Evolutionary conservation across 2,113 vertebrate genomes (phyloP).

Genomic region (Vombatus ursinus): DNA sequence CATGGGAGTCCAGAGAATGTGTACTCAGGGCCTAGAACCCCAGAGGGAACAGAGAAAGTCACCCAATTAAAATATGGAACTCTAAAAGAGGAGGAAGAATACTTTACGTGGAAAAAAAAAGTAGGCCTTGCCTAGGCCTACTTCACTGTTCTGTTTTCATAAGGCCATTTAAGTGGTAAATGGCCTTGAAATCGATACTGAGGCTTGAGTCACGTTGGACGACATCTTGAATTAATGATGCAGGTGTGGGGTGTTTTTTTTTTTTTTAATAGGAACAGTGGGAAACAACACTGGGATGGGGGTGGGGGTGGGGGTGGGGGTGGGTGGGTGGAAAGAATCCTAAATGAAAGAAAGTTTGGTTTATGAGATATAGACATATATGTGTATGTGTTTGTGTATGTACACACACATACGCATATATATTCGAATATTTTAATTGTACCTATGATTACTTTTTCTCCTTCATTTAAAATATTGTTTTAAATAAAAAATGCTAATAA

Average conservation of each 20-base stretch:
- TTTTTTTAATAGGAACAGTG: conserved; percentile 78
- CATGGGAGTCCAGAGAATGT: not conserved
- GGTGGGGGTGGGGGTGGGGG: not conserved
- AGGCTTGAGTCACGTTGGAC: conserved; percentile 78
- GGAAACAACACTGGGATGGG: not conserved
- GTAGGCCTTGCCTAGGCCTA: not conserved
- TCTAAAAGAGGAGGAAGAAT: not conserved
- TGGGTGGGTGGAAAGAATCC: not conserved
- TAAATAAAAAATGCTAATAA: conserved; percentile 90
- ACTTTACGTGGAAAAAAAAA: not conserved
- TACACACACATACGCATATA: not conserved
- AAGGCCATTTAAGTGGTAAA: conserved; percentile 79
- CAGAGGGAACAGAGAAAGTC: not conserved
- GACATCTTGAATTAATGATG: conserved; percentile 82
- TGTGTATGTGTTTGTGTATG: not conserved
- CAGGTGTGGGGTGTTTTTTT: conserved; percentile 77
- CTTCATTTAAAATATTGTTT: conserved; percentile 89
- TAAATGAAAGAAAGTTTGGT: conserved; percentile 78
- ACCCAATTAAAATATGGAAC: not conserved
- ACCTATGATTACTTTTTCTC: conserved; percentile 84
- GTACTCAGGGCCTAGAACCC: not conserved
- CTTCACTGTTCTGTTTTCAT: conserved; percentile 77
- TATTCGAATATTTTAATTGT: conserved; percentile 83
- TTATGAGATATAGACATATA: conserved; percentile 57
- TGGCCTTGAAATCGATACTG: conserved; percentile 81